Percentiles rank a stretch among this genome's conserved stretches.
Evolutionary conservation across 2,888 invertebrate species (phyloP).

Genomic region (Protonemura montana): DNA sequence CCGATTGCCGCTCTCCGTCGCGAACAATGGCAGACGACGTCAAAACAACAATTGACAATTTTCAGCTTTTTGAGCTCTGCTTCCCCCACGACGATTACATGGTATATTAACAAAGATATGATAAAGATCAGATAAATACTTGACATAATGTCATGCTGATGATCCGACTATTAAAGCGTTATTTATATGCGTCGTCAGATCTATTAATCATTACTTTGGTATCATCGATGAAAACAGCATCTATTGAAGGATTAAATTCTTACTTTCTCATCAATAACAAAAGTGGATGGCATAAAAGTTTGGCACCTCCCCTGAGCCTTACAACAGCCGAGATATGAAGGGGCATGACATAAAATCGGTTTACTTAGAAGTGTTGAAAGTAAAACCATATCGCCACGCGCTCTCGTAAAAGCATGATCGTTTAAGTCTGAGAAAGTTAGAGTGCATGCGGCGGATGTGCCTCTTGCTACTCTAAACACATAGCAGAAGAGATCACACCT

Average conservation of each 20-base stretch:
- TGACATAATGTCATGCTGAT: background rate
- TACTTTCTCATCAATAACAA: background rate
- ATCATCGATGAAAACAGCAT: background rate
- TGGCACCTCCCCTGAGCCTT: background rate
- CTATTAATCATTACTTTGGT: background rate
- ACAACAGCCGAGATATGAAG: background rate
- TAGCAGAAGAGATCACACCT: slow-evolving; percentile 15
- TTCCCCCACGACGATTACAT: slow-evolving; percentile 34
- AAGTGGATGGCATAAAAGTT: background rate
- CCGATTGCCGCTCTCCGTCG: background rate
- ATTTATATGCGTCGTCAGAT: slow-evolving; percentile 12
- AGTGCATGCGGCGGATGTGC: slow-evolving; percentile 23
- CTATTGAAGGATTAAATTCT: background rate
- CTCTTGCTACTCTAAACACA: background rate
- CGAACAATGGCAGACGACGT: slow-evolving; percentile 26
- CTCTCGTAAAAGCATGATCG: background rate
- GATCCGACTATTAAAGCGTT: background rate
- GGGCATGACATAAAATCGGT: slow-evolving; percentile 14
- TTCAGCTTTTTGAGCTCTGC: slow-evolving; percentile 39
- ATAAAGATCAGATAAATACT: slow-evolving; percentile 36
- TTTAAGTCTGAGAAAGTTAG: background rate
- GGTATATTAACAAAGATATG: slow-evolving; percentile 34
- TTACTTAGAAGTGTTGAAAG: background rate
- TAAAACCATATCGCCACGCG: background rate
- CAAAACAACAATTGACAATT: slow-evolving; percentile 41